Conservation (phyloP, 2,888 invertebrate species). For the Marasmarcha lunaedactyla region DNA sequence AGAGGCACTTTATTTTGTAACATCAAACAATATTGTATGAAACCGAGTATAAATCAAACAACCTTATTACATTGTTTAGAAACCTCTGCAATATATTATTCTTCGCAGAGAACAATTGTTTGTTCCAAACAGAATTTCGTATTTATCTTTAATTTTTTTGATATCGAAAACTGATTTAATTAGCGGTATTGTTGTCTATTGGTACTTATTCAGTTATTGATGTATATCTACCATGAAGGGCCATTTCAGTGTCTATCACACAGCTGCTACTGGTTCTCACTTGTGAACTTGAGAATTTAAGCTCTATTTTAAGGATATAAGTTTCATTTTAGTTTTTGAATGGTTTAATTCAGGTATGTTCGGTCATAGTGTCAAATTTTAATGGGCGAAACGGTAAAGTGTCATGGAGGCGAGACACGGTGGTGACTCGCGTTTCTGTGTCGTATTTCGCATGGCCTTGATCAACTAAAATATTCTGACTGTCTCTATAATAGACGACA, state of each 20-base stretch:
- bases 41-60: too few relatives aligned
- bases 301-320: conserved; percentile 25
- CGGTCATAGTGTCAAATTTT: conserved; percentile 53
- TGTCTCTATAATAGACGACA: background rate
- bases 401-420: conserved; percentile 30
- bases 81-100: too few relatives aligned
- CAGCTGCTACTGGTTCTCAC: conserved; percentile 36
- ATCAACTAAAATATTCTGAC: conserved; percentile 8
- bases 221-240: conserved; percentile 8
- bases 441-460: conserved; percentile 50
- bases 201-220: conserved; percentile 29
- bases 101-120: too few relatives aligned
- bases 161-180: conserved; percentile 34
- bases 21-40: too few relatives aligned
- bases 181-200: conserved; percentile 49
- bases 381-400: conserved; percentile 43
- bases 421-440: conserved; percentile 35
- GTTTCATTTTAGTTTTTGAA: conserved; percentile 25
- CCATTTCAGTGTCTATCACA: conserved; percentile 13
- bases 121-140: too few relatives aligned
- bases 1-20: conserved; percentile 14
- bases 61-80: too few relatives aligned
- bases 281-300: conserved; percentile 24
- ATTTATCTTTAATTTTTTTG: conserved; percentile 7
- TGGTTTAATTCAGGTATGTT: conserved; percentile 26